These are phyloP conservation scores for Tretioscincus oriximinensis DNA, from an alignment of 2,113 vertebrate species.

Conservation along the genomic window DNA sequence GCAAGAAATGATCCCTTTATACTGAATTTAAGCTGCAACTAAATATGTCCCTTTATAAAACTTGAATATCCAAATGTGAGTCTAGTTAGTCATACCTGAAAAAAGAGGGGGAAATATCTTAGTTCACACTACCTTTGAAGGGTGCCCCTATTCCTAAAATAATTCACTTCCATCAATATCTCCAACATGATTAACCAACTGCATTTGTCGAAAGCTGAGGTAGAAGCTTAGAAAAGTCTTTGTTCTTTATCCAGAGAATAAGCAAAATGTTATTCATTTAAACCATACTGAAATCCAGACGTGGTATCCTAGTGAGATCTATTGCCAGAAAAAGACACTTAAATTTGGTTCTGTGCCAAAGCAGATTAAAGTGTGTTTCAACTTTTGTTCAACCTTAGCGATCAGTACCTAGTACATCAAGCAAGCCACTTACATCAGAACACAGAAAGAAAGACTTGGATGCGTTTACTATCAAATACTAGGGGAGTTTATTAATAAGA, in stretches of 20 bases:
- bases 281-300: neutral
- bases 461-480: neutral
- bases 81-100: no score
- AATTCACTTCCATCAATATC: neutral
- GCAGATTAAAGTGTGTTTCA: conserved; percentile 5
- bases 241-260: neutral
- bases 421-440: neutral
- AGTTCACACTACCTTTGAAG: neutral
- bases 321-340: neutral
- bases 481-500: no score
- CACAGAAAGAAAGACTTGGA: neutral
- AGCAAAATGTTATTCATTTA: neutral
- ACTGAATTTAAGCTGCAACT: no score
- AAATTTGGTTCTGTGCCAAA: conserved; percentile 6
- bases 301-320: neutral
- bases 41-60: no score
- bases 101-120: no score
- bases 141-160: neutral
- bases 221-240: neutral
- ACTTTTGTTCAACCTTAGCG: neutral
- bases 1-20: no score
- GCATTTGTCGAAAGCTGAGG: neutral
- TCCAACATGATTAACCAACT: neutral
- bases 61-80: no score
- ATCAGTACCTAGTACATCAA: neutral